Conservation (phyloP, 2,797 vertebrate species). For the Pseudotriccus pelzelni region DNA sequence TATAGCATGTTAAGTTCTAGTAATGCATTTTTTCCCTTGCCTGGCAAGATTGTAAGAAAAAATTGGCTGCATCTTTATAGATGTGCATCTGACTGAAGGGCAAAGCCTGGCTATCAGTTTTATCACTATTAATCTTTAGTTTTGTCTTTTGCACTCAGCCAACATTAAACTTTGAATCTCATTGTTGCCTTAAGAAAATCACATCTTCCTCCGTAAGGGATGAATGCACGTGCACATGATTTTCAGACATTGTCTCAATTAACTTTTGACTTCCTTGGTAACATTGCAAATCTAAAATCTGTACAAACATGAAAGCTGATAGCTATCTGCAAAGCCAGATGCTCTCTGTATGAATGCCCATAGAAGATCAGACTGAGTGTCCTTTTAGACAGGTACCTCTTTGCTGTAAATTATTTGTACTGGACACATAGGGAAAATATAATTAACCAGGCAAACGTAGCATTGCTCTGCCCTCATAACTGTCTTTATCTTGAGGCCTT, state of each 20-base stretch:
- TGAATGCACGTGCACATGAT: not conserved
- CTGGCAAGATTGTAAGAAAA: conserved; percentile 49
- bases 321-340: not conserved
- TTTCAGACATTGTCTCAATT: not conserved
- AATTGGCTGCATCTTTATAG: conserved; percentile 40
- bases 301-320: not conserved
- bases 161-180: not conserved
- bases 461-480: not conserved
- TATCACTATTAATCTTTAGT: conserved; percentile 43
- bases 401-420: not conserved
- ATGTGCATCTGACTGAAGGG: conserved; percentile 54
- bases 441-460: not conserved
- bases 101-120: conserved; percentile 21
- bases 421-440: not conserved
- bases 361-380: not conserved
- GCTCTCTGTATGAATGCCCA: not conserved
- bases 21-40: not conserved
- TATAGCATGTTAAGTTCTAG: conserved; percentile 62
- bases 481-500: not conserved
- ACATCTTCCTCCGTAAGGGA: not conserved
- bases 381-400: not conserved
- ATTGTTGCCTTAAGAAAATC: not conserved
- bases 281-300: not conserved
- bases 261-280: not conserved
- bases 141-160: not conserved